Conservation (phyloP, 2,113 vertebrate species). For the Cinclus cinclus region DNA sequence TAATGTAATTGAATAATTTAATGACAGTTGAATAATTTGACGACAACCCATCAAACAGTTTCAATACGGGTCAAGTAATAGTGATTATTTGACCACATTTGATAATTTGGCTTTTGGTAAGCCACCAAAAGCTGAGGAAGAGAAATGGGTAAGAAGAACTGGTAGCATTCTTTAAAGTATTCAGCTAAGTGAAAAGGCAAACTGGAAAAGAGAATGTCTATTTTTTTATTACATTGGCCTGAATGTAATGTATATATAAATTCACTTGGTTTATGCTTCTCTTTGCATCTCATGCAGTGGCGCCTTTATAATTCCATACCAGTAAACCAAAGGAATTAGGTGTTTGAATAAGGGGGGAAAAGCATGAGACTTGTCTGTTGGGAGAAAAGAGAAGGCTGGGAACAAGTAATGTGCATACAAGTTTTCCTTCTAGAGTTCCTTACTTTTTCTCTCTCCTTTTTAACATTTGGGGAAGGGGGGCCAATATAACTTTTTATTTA, state of each 20-base stretch:
- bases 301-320: background rate
- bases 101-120: background rate
- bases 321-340: background rate
- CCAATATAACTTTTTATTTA: background rate
- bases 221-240: background rate
- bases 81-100: background rate
- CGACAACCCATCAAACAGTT: background rate
- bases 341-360: background rate
- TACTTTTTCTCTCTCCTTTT: background rate
- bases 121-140: background rate
- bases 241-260: background rate
- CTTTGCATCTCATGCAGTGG: background rate
- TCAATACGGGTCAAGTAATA: background rate
- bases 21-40: too few species aligned
- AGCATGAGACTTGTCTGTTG: background rate
- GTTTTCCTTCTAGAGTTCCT: background rate
- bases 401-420: background rate
- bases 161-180: background rate
- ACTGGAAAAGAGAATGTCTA: background rate
- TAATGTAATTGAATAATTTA: background rate
- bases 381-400: background rate
- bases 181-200: background rate
- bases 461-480: background rate
- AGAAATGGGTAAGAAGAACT: background rate
- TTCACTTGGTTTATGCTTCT: background rate